Evolutionary conservation across 2,113 vertebrate species (phyloP).

Genomic region (Muscicapa adusta): DNA sequence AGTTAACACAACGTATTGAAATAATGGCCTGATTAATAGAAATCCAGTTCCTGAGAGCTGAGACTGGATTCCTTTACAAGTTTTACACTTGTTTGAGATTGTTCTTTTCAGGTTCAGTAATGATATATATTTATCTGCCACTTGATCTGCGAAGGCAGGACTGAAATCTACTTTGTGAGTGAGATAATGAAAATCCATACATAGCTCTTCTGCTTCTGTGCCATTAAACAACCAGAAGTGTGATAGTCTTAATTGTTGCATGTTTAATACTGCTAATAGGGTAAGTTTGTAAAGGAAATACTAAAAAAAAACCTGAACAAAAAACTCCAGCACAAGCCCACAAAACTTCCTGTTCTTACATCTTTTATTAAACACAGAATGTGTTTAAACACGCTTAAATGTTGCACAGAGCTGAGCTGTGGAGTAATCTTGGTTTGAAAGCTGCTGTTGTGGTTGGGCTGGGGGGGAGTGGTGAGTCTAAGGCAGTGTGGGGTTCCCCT

Average conservation of each 20-base stretch:
- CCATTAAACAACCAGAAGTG: neutral
- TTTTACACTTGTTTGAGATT: neutral
- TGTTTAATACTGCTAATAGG: neutral
- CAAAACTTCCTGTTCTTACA: fast-evolving
- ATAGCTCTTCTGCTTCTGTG: neutral
- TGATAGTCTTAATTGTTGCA: neutral
- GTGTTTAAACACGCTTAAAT: neutral
- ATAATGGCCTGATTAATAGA: neutral
- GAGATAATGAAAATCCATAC: neutral
- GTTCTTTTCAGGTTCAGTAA: neutral
- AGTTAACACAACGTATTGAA: neutral
- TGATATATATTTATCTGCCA: neutral
- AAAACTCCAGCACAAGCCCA: neutral
- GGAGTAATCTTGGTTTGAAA: neutral
- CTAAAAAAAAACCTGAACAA: neutral
- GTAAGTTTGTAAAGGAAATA: neutral
- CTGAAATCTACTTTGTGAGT: neutral
- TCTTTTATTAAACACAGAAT: neutral
- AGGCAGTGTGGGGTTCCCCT: neutral
- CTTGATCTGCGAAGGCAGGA: neutral
- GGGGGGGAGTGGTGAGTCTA: neutral
- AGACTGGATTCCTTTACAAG: neutral
- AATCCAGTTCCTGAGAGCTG: neutral
- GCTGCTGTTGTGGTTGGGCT: neutral
- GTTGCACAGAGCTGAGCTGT: neutral